These are phyloP conservation scores for Agrypnia vestita DNA, from an alignment of 1,140 invertebrate species.

Conservation along the genomic window DNA sequence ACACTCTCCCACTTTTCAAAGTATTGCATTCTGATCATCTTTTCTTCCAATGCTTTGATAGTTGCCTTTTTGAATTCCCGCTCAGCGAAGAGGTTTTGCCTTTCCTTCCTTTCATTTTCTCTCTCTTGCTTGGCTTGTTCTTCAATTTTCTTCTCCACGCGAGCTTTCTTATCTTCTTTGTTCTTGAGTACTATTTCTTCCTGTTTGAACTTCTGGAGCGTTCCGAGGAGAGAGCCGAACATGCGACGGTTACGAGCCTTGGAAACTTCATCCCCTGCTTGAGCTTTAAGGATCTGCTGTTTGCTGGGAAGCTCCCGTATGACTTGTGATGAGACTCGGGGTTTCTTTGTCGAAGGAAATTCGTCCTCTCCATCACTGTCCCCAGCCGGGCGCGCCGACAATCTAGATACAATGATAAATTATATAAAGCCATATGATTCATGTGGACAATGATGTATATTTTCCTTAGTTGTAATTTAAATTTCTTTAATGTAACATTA, in stretches of 20 bases:
- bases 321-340: constrained; percentile 68
- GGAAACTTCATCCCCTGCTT: constrained; percentile 87
- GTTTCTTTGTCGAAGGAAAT: constrained; percentile 63
- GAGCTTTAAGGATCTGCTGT: constrained; percentile 78
- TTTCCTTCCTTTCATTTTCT: constrained; percentile 87
- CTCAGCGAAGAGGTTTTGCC: constrained; percentile 88
- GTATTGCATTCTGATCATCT: constrained; percentile 90
- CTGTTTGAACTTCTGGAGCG: constrained; percentile 94
- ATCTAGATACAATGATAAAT: constrained; percentile 59
- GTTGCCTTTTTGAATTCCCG: constrained; percentile 90
- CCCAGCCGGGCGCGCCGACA: constrained; percentile 65
- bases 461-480: neutral
- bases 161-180: constrained; percentile 79
- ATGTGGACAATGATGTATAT: neutral
- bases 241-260: constrained; percentile 92
- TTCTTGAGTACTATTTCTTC: constrained; percentile 92
- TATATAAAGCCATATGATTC: no score
- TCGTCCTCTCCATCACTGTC: constrained; percentile 71
- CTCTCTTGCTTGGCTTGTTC: constrained; percentile 91
- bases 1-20: constrained; percentile 91
- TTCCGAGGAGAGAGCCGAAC: constrained; percentile 95
- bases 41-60: constrained; percentile 91
- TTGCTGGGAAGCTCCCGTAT: constrained; percentile 68
- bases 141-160: constrained; percentile 95
- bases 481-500: neutral